Evolutionary conservation across 2,888 invertebrate species (phyloP).

Genomic region (Gortyna flavago): DNA sequence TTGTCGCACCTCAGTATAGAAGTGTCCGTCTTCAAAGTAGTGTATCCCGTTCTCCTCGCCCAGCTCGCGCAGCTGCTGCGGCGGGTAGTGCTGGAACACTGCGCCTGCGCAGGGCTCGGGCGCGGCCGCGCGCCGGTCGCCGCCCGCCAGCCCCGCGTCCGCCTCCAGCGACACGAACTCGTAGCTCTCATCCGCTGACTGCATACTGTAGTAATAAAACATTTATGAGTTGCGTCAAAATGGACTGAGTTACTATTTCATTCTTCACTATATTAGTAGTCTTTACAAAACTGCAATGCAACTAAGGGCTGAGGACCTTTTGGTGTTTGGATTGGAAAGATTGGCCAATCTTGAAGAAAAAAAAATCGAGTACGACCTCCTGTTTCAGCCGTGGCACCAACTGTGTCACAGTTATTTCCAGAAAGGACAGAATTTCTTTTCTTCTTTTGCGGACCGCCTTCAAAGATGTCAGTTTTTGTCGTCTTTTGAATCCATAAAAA

Average conservation of each 20-base stretch:
- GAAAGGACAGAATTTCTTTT: too few species aligned
- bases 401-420: too few species aligned
- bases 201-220: conserved; percentile 74
- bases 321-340: too few species aligned
- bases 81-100: conserved; percentile 90
- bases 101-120: conserved; percentile 37
- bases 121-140: conserved; percentile 74
- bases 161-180: conserved; percentile 86
- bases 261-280: too few species aligned
- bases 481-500: background rate
- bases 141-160: conserved; percentile 79
- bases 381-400: too few species aligned
- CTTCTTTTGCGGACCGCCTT: background rate
- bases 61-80: conserved; percentile 92
- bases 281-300: too few species aligned
- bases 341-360: too few species aligned
- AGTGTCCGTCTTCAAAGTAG: conserved; percentile 97
- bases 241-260: too few species aligned
- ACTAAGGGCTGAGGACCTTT: too few species aligned
- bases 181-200: conserved; percentile 89
- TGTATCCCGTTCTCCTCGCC: conserved; percentile 96
- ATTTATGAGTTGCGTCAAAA: too few species aligned
- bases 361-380: too few species aligned
- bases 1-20: conserved; percentile 94
- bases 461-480: background rate